A percentile compares a stretch with the other conserved stretches of the same genome.
Evolutionary conservation across 2,797 vertebrate species (phyloP).

Genomic region (Tapera naevia): DNA sequence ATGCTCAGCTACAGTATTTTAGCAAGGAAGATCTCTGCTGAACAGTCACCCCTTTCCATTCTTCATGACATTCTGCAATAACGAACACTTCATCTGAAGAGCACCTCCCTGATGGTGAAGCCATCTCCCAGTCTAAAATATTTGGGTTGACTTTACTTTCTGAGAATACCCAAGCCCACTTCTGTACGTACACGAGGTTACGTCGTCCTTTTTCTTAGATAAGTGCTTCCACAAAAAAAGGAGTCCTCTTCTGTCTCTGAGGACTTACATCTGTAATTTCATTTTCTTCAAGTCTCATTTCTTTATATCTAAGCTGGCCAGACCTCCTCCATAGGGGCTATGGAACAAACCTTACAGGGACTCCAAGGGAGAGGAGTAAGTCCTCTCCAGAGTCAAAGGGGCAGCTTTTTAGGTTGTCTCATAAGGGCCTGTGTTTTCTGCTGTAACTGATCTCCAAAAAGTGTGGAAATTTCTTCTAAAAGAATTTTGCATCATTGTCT

Average conservation of each 20-base stretch:
- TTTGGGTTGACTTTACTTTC: background rate
- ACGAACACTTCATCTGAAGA: accelerated
- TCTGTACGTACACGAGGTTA: background rate
- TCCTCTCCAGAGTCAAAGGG: background rate
- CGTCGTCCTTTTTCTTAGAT: background rate
- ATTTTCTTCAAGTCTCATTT: background rate
- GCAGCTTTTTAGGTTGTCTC: background rate
- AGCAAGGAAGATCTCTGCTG: background rate
- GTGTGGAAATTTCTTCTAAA: background rate
- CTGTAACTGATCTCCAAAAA: background rate
- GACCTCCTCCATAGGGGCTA: too few species aligned
- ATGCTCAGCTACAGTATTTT: background rate
- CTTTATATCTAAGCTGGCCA: background rate
- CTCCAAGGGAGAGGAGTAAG: background rate
- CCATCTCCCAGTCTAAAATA: background rate
- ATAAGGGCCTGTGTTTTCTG: background rate
- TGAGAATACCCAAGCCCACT: background rate
- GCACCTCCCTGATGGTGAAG: background rate
- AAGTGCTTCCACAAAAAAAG: background rate
- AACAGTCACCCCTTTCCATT: background rate
- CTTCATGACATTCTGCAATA: background rate
- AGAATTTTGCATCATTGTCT: background rate
- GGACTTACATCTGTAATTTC: background rate
- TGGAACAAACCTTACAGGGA: background rate
- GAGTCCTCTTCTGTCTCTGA: too few species aligned